phyloP scores from a whole-genome alignment of 1,140 invertebrate genomes.

The Drosophila nigromelanica region DNA sequence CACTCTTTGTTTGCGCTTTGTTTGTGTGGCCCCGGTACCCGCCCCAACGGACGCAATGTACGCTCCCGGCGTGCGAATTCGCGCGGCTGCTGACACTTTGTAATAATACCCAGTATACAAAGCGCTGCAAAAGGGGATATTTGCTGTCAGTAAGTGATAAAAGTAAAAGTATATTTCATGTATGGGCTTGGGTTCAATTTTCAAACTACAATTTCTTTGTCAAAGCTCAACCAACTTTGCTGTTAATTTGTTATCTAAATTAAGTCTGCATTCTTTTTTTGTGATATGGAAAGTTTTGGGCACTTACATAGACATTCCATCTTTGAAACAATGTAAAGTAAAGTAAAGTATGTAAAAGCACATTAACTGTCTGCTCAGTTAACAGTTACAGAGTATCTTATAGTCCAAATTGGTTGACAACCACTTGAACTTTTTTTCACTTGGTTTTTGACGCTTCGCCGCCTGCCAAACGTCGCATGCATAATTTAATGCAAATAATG shows the following conservation, averaged over 20 bases:
- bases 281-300: no score
- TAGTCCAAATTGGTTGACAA: neutral
- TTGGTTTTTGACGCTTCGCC: constrained; percentile 48
- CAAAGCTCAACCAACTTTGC: no score
- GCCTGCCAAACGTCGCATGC: constrained; percentile 60
- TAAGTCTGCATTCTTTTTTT: no score
- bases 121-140: neutral
- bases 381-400: neutral
- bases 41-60: constrained; percentile 16
- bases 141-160: neutral
- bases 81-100: constrained; percentile 74
- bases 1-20: constrained; percentile 73
- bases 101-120: constrained; percentile 20
- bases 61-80: constrained; percentile 64
- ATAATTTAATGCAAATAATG: constrained; percentile 83
- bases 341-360: neutral
- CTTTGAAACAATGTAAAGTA: no score
- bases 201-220: no score
- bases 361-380: no score
- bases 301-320: no score
- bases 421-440: constrained; percentile 17
- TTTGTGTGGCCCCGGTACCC: constrained; percentile 45
- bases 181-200: no score
- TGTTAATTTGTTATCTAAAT: no score
- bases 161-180: no score